phyloP scores from a whole-genome alignment of 2,797 vertebrate genomes.

The Bovichtus diacanthus region DNA sequence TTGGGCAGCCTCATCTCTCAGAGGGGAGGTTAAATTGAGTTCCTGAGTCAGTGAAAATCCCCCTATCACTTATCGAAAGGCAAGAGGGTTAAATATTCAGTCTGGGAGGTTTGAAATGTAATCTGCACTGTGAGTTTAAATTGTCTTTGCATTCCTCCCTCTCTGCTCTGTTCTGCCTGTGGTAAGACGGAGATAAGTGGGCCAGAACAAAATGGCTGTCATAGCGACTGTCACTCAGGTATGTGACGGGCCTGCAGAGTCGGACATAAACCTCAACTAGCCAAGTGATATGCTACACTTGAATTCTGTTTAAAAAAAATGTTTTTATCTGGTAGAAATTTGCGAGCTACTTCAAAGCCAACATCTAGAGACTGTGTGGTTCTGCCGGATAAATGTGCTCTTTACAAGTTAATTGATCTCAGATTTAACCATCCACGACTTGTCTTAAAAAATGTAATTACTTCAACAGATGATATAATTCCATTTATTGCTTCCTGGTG shows the following conservation, averaged over 20 bases:
- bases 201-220: conserved; percentile 78
- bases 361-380: background rate
- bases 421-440: background rate
- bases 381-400: conserved; percentile 11
- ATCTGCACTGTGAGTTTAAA: conserved; percentile 78
- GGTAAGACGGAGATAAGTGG: conserved; percentile 75
- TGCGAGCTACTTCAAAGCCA: conserved; percentile 17
- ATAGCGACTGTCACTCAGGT: conserved; percentile 75
- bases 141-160: conserved; percentile 76
- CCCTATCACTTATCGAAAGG: conserved; percentile 74
- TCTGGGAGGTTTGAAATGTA: conserved; percentile 81
- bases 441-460: background rate
- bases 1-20: conserved; percentile 59
- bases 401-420: background rate
- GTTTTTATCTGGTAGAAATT: conserved; percentile 4
- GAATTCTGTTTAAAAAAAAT: conserved; percentile 1
- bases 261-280: conserved; percentile 18
- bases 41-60: conserved; percentile 78
- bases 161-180: conserved; percentile 69
- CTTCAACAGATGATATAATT: background rate
- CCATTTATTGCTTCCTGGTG: background rate
- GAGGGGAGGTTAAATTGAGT: conserved; percentile 76
- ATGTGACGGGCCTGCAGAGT: conserved; percentile 41
- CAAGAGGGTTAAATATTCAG: conserved; percentile 80
- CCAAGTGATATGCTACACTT: conserved; percentile 1